phyloP scores from a whole-genome alignment of 23 tunicate genomes.

The Diplosoma virens region DNA sequence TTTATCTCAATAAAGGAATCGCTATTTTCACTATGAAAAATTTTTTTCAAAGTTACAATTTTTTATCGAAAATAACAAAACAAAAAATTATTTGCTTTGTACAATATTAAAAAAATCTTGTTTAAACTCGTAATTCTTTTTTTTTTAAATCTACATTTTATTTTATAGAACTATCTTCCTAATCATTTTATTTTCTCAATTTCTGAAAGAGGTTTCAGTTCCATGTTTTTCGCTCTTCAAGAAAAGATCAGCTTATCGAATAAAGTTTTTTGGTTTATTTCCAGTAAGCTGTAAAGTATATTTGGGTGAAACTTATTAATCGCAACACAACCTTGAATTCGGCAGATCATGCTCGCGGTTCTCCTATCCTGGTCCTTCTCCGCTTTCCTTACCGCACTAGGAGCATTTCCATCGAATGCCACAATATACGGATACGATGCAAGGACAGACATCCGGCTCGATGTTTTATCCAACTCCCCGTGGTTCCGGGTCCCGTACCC shows the following conservation, averaged over 20 bases:
- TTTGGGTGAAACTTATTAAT: too few species aligned
- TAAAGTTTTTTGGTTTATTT: slow-evolving; percentile 60
- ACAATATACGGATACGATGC: slow-evolving; percentile 54
- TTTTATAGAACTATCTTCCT: slow-evolving; percentile 50
- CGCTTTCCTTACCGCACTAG: slow-evolving; percentile 70
- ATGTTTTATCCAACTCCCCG: slow-evolving; percentile 55
- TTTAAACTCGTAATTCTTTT: too few species aligned
- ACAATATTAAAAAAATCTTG: too few species aligned
- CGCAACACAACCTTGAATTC: too few species aligned
- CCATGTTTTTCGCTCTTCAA: slow-evolving; percentile 27
- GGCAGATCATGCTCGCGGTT: slow-evolving; percentile 61
- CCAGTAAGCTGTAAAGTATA: too few species aligned
- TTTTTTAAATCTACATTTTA: neutral
- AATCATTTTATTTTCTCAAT: slow-evolving; percentile 76
- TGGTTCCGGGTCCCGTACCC: slow-evolving; percentile 93
- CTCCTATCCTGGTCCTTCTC: slow-evolving; percentile 60
- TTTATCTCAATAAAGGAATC: too few species aligned
- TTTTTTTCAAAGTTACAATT: too few species aligned
- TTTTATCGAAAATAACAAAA: too few species aligned
- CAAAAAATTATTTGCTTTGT: too few species aligned
- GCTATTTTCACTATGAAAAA: too few species aligned
- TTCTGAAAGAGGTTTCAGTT: slow-evolving; percentile 51
- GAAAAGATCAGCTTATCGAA: neutral
- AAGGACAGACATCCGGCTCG: slow-evolving; percentile 54
- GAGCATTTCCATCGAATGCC: slow-evolving; percentile 48